phyloP scores from a whole-genome alignment of 2,113 vertebrate species.

The Cololabis saira region DNA sequence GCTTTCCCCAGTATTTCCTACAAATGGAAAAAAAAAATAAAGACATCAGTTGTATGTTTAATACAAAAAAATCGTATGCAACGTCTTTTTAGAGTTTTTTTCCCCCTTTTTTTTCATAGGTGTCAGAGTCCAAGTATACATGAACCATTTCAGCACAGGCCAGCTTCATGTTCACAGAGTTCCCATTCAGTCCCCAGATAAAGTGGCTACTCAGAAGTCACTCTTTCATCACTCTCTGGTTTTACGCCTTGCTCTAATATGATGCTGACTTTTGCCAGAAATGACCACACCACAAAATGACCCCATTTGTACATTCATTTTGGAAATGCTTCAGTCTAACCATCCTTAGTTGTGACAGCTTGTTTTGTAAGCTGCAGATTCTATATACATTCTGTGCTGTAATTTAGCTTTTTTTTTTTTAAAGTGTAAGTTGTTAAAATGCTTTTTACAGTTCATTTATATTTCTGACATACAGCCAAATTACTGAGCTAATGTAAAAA shows the following conservation, averaged over 20 bases:
- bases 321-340: background rate
- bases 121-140: background rate
- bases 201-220: constrained; percentile 1
- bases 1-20: constrained; percentile 60
- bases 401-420: background rate
- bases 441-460: background rate
- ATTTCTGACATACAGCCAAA: background rate
- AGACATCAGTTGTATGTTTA: constrained; percentile 22
- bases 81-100: constrained; percentile 5
- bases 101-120: background rate
- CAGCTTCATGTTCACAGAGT: constrained; percentile 30
- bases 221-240: background rate
- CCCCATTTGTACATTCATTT: background rate
- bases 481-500: background rate
- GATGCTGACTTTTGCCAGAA: background rate
- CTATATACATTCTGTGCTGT: background rate
- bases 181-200: constrained; percentile 21
- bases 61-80: constrained; percentile 1
- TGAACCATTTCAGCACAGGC: constrained; percentile 14
- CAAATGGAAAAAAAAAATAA: constrained; percentile 39
- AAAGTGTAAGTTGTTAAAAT: too few species aligned
- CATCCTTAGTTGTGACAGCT: background rate
- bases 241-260: background rate
- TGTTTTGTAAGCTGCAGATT: background rate
- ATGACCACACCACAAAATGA: background rate